A percentile compares a stretch with the other conserved stretches of the same genome.
Evolutionary conservation across 2,888 invertebrate species (phyloP).

Genomic region (Adelognathus sp.): DNA sequence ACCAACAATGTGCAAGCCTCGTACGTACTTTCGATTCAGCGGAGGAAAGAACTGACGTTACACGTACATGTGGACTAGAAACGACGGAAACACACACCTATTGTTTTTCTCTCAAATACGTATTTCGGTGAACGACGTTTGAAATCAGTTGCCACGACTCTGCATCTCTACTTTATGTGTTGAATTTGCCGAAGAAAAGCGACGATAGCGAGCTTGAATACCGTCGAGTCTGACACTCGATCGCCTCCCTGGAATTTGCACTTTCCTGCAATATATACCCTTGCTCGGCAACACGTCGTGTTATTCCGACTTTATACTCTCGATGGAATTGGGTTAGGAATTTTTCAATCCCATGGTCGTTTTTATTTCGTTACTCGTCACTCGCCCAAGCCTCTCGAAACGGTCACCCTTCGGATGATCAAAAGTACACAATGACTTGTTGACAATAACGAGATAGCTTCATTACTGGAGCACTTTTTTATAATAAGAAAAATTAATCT

Average conservation of each 20-base stretch:
- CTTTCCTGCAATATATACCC: background rate
- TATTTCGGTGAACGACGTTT: slow-evolving; percentile 33
- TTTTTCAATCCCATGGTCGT: background rate
- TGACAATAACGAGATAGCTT: no score
- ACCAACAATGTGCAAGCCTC: background rate
- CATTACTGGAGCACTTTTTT: no score
- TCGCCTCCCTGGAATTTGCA: background rate
- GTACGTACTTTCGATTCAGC: slow-evolving; percentile 3
- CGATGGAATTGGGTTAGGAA: background rate
- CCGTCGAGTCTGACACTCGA: background rate
- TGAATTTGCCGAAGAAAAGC: background rate
- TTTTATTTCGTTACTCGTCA: background rate
- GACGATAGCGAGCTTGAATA: background rate
- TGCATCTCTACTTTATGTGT: background rate
- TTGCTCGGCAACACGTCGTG: background rate
- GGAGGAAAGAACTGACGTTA: background rate
- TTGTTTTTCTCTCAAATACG: slow-evolving; percentile 2
- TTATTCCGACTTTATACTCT: background rate
- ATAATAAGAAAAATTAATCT: no score
- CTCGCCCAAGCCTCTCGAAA: background rate
- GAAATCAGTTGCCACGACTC: slow-evolving; percentile 3
- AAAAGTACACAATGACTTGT: no score
- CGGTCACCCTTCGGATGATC: background rate
- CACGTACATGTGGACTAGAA: background rate
- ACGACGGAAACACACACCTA: slow-evolving; percentile 8